A percentile compares a stretch with the other conserved stretches of the same genome.
Evolutionary conservation across 2,888 invertebrate genomes (phyloP).

Genomic region (Sthenelais limicola): DNA sequence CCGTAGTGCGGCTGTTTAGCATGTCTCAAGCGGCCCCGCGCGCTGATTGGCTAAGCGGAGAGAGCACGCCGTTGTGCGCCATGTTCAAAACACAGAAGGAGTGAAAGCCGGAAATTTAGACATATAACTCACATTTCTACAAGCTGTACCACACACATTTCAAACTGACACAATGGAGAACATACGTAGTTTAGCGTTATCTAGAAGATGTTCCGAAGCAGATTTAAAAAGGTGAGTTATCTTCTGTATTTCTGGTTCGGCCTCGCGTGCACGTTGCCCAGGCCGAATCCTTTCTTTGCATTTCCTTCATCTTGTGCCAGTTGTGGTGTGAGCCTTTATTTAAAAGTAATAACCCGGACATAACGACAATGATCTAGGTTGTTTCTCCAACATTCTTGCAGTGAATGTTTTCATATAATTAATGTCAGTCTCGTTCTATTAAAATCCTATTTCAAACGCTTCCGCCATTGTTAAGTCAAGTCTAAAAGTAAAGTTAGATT

Average conservation of each 20-base stretch:
- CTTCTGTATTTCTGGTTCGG: not conserved
- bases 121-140: not conserved
- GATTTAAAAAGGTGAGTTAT: conserved; percentile 15
- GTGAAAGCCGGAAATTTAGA: not conserved
- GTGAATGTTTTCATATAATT: too few species aligned
- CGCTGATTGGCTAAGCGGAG: conserved; percentile 11
- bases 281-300: too few species aligned
- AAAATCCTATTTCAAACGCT: too few species aligned
- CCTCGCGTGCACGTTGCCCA: not conserved
- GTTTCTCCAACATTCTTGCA: too few species aligned
- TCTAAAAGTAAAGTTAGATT: too few species aligned
- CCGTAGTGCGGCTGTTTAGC: too few species aligned
- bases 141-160: not conserved
- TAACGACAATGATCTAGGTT: too few species aligned
- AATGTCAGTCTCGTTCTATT: too few species aligned
- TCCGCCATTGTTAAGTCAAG: too few species aligned
- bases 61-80: conserved; percentile 34
- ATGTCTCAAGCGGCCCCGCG: too few species aligned
- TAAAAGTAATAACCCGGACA: too few species aligned
- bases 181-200: not conserved
- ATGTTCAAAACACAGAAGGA: conserved; percentile 27
- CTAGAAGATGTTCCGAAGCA: conserved; percentile 25
- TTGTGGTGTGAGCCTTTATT: too few species aligned
- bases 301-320: conserved; percentile 1
- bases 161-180: conserved; percentile 6